Evolutionary conservation across 1,140 invertebrate species (phyloP).

Genomic region (Ostrea denselamellosa): DNA sequence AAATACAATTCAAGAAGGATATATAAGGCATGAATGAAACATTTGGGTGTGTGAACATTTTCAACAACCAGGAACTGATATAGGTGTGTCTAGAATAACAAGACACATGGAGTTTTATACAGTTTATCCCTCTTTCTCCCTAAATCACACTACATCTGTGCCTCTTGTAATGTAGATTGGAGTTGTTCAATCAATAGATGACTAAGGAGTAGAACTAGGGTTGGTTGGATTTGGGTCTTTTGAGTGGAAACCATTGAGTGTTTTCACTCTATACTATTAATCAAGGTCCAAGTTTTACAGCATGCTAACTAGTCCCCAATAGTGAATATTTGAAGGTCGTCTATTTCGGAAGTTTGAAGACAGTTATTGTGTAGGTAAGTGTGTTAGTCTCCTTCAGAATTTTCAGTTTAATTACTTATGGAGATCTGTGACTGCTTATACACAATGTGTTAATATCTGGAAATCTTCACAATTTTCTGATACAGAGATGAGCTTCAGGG

Average conservation of each 20-base stretch:
- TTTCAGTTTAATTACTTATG: no score
- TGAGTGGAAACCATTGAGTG: neutral
- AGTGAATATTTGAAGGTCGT: neutral
- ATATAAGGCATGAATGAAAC: neutral
- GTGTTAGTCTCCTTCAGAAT: no score
- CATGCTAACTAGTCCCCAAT: neutral
- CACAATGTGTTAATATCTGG: no score
- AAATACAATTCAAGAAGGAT: neutral
- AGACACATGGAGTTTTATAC: neutral
- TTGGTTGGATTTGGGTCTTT: neutral
- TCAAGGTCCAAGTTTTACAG: neutral
- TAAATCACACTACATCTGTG: neutral
- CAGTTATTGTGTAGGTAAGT: no score
- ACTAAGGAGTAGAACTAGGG: neutral
- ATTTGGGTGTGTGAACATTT: neutral
- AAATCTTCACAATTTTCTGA: no score
- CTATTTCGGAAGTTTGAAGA: neutral
- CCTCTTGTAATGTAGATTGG: neutral
- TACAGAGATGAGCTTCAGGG: no score
- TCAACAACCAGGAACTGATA: neutral
- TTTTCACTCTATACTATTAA: neutral
- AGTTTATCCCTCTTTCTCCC: neutral
- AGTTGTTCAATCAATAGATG: slow-evolving; percentile 5
- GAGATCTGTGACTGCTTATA: no score
- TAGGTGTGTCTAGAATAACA: neutral